Evolutionary conservation across 2,888 invertebrate species (phyloP), one percentile per base, ranked within the genome.

Genomic region (Peribatodes rhomboidaria): DNA sequence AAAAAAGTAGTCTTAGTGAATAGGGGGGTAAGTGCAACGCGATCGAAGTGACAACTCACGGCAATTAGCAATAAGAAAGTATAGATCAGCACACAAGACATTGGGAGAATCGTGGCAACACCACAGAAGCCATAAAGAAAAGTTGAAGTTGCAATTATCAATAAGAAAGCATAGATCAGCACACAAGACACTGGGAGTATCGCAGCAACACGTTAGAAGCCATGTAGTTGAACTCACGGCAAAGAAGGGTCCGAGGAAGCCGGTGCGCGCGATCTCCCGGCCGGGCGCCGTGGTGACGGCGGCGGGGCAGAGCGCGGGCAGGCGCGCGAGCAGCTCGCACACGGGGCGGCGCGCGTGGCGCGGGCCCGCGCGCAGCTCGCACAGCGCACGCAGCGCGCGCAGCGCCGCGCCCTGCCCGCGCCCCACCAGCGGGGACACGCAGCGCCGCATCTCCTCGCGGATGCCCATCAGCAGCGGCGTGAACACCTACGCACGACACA

Each of bases 191-290:
- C n/a, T n/a, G n/a, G n/a, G n/a, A n/a, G n/a, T n/a, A n/a, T n/a
- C n/a, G n/a, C n/a, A n/a, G n/a, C n/a, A n/a, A n/a, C n/a, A n/a
- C n/a, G n/a, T n/a, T n/a, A n/a, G n/a, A n/a, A n/a, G n/a, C n/a
- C n/a, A n/a, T n/a, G n/a, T n/a, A n/a, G n/a, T n/a, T n/a, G n/a
- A n/a, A 83, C 86, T 84, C 0, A 99, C 95, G 10, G 96, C 96
- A 70, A 99, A 94, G 89, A 99, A 99, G 0, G 99, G 98, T 14
- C 98, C 99, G 8, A 99, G 94, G 82, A 96, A 98, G 61, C 98
- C 97, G 50, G 97, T 95, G 56, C 96, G 94, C 0, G 97, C 96
- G 62, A 99, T 94, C 89, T 99, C 99, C 44, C 98, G 94, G 0
- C 99, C 99, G 0, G 94, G 94, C 7, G 97, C 96, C 1, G 95